Evolutionary conservation across 2,888 invertebrate genomes (phyloP), one percentile per base, ranked within the genome.

Genomic region (Oligia fasciuncula): DNA sequence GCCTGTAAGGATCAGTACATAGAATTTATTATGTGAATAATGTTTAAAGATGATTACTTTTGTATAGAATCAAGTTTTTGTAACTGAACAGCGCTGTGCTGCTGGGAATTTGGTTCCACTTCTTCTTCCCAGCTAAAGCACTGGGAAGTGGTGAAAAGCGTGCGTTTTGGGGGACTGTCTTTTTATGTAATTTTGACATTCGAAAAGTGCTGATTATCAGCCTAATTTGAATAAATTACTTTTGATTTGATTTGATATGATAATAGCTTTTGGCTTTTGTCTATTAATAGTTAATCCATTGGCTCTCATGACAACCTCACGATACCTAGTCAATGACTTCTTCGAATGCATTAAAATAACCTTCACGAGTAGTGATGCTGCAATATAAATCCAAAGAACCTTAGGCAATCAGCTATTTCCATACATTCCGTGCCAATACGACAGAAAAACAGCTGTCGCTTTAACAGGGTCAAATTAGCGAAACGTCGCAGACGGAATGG

Each of bases 1-100:
- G 99, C 98, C 97, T 96, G 93, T 0, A 76, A 72, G 0, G 2
- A 19, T 40, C 2, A 17, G 14, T 46, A 13, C 11, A 35, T 2
- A 11, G 0, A 43, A 29, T 23, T 51, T n/a, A 63, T n/a, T 60
- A 60, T 11, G n/a, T 23, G 54, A 14, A 14, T 29, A 29, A 29
- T 29, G 29, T 29, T 1, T 29, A 29, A 29, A 29, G 29, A 29
- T 29, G 29, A 1, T 29, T 29, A 29, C 29, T 29, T 29, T 29
- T 29, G 29, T 29, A 29, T 29, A 29, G 29, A 29, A 49, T 13
- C 49, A 13, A 49, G 4, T 51, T 51, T 51, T 54, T 19, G 51
- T 54, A 19, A 54, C 8, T 54, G 19, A 54, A 19, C 19, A 8
- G 54, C 8, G 8, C 54, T 54, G 54, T 54, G 19, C 19, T 19